A percentile compares a stretch with the other conserved stretches of the same genome.
Conservation (phyloP, 2,797 vertebrate genomes). For the Acrossocheilus fasciatus region DNA sequence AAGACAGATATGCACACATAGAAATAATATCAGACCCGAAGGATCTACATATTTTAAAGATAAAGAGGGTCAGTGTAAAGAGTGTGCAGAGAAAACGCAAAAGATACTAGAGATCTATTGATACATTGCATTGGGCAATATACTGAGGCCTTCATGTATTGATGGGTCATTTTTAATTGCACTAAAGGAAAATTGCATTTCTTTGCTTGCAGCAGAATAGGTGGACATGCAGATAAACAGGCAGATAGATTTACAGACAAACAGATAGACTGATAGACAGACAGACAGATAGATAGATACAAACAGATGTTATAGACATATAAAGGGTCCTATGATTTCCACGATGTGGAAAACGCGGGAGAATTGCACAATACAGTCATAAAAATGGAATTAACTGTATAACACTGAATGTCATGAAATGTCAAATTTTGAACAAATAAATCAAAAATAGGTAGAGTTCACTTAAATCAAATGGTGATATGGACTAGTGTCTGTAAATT, state of each 20-base stretch:
- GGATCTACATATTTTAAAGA: slow-evolving; percentile 28
- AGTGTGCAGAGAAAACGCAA: background rate
- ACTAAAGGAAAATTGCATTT: background rate
- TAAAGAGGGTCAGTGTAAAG: slow-evolving; percentile 23
- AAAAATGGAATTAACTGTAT: background rate
- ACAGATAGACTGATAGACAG: rapidly evolving
- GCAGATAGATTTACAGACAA: background rate
- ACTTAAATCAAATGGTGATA: background rate
- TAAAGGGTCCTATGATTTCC: no score
- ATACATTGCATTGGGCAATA: background rate
- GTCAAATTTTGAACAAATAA: background rate
- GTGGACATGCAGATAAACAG: background rate
- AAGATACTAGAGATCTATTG: background rate
- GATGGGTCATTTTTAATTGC: background rate
- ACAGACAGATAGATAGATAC: rapidly evolving
- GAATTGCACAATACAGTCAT: no score
- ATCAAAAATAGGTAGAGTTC: background rate
- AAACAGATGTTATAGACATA: background rate
- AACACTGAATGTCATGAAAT: no score
- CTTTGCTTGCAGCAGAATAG: background rate
- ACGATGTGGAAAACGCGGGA: no score
- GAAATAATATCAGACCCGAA: background rate
- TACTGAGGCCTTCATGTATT: background rate
- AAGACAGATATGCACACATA: slow-evolving; percentile 31
- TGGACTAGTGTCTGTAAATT: background rate